Conservation (phyloP, 2,888 invertebrate genomes). For the Amphimallon solstitiale region DNA sequence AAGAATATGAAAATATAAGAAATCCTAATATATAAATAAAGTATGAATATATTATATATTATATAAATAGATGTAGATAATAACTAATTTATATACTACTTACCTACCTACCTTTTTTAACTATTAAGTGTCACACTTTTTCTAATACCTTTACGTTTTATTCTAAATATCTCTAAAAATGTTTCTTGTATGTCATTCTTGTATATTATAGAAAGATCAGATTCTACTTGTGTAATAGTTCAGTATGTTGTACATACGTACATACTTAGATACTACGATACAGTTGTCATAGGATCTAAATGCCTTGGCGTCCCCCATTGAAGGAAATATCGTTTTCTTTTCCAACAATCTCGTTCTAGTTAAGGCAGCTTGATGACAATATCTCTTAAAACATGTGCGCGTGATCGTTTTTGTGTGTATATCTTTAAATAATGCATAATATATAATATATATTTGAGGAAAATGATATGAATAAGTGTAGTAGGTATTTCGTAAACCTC, state of each 20-base stretch:
- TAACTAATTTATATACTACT: slow-evolving; percentile 22
- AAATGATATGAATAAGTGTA: too few species aligned
- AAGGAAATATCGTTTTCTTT: too few species aligned
- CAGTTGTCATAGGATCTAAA: too few species aligned
- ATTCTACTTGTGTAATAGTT: too few species aligned
- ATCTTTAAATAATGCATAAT: too few species aligned
- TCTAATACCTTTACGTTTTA: neutral
- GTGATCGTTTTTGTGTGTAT: slow-evolving; percentile 1
- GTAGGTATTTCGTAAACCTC: neutral
- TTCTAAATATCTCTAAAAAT: slow-evolving; percentile 4
- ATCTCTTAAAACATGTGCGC: neutral
- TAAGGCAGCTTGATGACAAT: slow-evolving; percentile 22
- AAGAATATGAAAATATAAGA: neutral
- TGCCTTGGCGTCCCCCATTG: too few species aligned
- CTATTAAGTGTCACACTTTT: slow-evolving; percentile 1
- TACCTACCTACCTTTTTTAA: slow-evolving; percentile 3
- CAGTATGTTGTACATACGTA: too few species aligned
- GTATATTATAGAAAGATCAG: neutral
- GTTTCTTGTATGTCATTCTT: neutral
- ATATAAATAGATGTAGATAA: slow-evolving; percentile 33
- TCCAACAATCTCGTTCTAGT: neutral
- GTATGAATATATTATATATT: neutral
- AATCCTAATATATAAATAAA: neutral
- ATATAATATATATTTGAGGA: too few species aligned
- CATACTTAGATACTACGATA: neutral